phyloP scores from a whole-genome alignment of 2,113 vertebrate genomes.

The Calonectris borealis region DNA sequence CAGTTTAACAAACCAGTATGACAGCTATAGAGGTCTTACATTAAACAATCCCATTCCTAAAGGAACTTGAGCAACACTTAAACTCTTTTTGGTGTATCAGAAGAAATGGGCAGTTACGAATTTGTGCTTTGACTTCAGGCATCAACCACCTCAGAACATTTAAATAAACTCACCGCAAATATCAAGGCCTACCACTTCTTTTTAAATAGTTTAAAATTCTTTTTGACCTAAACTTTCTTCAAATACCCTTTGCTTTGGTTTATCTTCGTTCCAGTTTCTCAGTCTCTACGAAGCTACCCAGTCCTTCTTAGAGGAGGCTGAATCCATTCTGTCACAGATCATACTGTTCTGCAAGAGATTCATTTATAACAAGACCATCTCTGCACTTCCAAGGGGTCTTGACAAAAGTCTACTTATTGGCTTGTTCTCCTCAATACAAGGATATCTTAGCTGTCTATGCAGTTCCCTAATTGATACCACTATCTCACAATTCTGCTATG shows the following conservation, averaged over 20 bases:
- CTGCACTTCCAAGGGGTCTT: background rate
- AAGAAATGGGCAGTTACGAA: background rate
- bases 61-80: background rate
- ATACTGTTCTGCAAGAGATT: background rate
- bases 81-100: background rate
- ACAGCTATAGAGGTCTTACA: background rate
- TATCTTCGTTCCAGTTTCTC: background rate
- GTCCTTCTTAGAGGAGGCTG: background rate
- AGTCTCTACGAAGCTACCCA: background rate
- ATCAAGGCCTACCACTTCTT: background rate
- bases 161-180: background rate
- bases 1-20: background rate
- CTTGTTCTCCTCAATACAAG: background rate
- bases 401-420: background rate
- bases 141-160: background rate
- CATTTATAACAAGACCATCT: background rate
- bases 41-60: background rate
- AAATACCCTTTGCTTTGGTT: background rate
- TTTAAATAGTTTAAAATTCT: background rate
- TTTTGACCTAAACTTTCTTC: background rate
- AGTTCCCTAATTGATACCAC: background rate
- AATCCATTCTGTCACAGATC: background rate
- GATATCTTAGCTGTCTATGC: background rate
- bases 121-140: background rate
- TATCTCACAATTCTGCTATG: background rate